phyloP scores from a whole-genome alignment of 2,113 vertebrate species.

The Coptodon rendalli region DNA sequence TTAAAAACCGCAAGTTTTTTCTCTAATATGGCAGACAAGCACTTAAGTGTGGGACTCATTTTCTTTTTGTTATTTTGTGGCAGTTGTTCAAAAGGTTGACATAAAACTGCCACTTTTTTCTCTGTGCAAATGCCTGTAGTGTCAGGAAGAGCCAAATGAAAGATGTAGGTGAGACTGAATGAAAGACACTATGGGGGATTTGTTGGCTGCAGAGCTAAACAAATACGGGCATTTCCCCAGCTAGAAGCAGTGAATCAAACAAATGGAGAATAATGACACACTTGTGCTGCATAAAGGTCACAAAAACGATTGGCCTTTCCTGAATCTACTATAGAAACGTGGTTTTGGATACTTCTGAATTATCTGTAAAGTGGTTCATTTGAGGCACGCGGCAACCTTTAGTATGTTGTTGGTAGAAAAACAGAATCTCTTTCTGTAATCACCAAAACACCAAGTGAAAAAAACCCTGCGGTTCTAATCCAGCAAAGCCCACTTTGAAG shows the following conservation, averaged over 20 bases:
- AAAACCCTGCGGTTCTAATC: background rate
- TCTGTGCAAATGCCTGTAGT: background rate
- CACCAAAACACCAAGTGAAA: background rate
- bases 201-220: background rate
- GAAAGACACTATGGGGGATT: background rate
- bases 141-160: background rate
- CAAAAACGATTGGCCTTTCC: background rate
- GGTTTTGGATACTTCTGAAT: background rate
- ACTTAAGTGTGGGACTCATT: background rate
- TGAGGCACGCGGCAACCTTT: background rate
- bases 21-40: background rate
- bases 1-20: rapidly evolving
- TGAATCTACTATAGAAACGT: background rate
- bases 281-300: background rate
- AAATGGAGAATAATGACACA: background rate
- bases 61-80: background rate
- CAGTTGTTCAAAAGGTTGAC: background rate
- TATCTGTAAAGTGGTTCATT: background rate
- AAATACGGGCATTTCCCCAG: background rate
- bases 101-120: background rate
- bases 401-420: background rate
- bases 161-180: background rate
- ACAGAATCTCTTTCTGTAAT: background rate
- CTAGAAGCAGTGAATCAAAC: background rate
- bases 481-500: background rate